Evolutionary conservation across 2,797 vertebrate genomes (phyloP).

Genomic region (Lutjanus campechanus): DNA sequence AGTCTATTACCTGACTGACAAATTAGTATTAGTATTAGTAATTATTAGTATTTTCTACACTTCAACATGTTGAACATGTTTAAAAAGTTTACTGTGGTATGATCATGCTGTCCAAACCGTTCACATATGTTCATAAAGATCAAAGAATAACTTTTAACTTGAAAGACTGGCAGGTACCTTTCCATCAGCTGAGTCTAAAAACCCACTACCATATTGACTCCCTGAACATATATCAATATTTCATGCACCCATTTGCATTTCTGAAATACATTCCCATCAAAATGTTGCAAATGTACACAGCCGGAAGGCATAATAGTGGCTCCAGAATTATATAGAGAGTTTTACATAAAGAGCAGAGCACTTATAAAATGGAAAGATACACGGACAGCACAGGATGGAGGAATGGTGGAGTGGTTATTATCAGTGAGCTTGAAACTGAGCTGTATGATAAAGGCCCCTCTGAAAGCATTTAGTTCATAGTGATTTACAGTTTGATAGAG

Average conservation of each 20-base stretch:
- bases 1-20: neutral
- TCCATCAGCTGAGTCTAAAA: neutral
- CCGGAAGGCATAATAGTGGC: neutral
- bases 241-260: constrained; percentile 41
- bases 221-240: constrained; percentile 28
- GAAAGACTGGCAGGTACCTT: neutral
- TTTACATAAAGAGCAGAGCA: constrained; percentile 33
- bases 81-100: no score
- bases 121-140: neutral
- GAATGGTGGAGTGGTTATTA: constrained; percentile 45
- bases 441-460: constrained; percentile 44
- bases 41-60: no score
- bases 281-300: constrained; percentile 9
- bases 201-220: neutral
- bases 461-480: constrained; percentile 33
- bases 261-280: constrained; percentile 33
- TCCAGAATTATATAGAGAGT: constrained; percentile 4
- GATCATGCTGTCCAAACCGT: neutral
- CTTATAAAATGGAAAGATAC: constrained; percentile 4
- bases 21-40: neutral
- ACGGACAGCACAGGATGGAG: constrained; percentile 38
- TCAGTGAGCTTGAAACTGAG: constrained; percentile 45
- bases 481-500: constrained; percentile 41
- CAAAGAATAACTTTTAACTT: neutral
- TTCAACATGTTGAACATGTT: no score